phyloP scores from a whole-genome alignment of 2,113 vertebrate genomes.

The Leucosticte australis region DNA sequence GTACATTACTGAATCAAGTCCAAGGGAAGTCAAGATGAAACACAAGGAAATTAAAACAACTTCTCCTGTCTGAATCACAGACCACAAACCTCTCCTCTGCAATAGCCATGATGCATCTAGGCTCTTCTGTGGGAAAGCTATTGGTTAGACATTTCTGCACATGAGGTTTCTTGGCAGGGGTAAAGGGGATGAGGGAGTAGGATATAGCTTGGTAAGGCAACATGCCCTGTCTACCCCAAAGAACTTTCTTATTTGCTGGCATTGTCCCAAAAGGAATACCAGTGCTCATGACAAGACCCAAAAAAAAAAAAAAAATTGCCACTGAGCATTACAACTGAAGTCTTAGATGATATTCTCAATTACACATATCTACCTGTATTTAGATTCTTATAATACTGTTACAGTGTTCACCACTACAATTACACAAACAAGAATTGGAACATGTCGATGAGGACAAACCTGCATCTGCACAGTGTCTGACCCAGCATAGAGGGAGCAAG shows the following conservation, averaged over 20 bases:
- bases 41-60: background rate
- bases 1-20: background rate
- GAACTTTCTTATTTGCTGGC: background rate
- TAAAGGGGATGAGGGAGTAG: background rate
- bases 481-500: background rate
- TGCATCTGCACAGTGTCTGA: background rate
- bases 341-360: background rate
- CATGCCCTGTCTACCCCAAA: accelerated
- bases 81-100: background rate
- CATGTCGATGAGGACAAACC: accelerated
- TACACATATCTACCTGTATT: background rate
- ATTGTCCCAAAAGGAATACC: background rate
- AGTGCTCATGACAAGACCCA: background rate
- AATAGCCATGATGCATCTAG: background rate
- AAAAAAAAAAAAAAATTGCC: background rate
- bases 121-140: background rate
- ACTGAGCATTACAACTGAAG: background rate
- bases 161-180: background rate
- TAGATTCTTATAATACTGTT: background rate
- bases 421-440: background rate
- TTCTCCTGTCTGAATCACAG: background rate
- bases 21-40: background rate
- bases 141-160: background rate
- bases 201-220: background rate
- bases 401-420: background rate